phyloP scores from a whole-genome alignment of 1,140 invertebrate genomes.

The Triops cancriformis region DNA sequence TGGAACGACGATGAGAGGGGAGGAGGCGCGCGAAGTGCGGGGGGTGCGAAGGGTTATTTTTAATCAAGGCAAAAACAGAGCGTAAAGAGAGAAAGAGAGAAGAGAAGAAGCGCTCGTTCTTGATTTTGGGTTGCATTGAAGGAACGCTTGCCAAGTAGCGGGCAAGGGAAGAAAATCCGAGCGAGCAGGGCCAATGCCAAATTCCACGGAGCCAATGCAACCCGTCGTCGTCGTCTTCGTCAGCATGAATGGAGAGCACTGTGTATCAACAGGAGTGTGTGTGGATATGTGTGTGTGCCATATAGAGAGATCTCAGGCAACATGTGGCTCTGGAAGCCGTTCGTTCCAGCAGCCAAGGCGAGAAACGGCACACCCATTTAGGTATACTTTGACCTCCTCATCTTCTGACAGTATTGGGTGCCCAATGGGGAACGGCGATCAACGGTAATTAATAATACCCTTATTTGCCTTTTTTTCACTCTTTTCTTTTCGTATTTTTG shows the following conservation, averaged over 20 bases:
- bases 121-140: not conserved
- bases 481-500: not conserved
- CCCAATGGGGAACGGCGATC: no score
- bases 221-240: not conserved
- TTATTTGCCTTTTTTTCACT: no score
- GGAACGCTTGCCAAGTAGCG: not conserved
- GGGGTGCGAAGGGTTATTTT: not conserved
- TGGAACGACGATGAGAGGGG: not conserved
- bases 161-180: not conserved
- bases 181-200: constrained; percentile 6
- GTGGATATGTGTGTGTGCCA: not conserved
- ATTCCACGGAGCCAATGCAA: not conserved
- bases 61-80: not conserved
- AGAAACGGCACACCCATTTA: not conserved
- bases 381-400: no score
- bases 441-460: no score
- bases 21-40: not conserved
- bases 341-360: not conserved
- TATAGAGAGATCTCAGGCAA: not conserved
- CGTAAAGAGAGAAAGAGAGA: not conserved
- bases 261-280: not conserved
- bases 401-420: no score
- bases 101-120: constrained; percentile 1
- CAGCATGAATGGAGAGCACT: constrained; percentile 12
- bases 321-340: not conserved